Percentiles rank a stretch among this genome's conserved stretches.
phyloP scores from a whole-genome alignment of 1,140 invertebrate species.

The Cotesia chilonis region DNA sequence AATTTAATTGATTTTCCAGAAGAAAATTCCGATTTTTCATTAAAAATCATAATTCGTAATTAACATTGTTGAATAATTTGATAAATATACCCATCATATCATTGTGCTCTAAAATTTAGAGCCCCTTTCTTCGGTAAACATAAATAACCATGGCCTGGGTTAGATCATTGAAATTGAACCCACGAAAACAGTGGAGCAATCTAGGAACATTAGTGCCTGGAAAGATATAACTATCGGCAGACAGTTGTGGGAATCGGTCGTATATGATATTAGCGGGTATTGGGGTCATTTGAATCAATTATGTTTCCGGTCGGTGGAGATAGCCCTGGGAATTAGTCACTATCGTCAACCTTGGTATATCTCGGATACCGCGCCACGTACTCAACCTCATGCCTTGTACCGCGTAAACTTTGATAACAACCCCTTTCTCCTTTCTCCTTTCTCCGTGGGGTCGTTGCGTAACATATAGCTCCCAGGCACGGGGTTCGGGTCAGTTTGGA shows the following conservation, averaged over 20 bases:
- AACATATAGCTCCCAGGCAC: constrained; percentile 23
- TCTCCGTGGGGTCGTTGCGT: background rate
- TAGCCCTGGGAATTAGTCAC: constrained; percentile 39
- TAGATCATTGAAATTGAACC: background rate
- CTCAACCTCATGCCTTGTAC: background rate
- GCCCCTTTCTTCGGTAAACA: no score
- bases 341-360: constrained; percentile 31
- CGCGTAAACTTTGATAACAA: constrained; percentile 37
- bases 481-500: constrained; percentile 25
- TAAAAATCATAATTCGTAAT: no score
- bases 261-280: constrained; percentile 31
- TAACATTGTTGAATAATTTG: no score
- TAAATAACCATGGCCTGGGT: no score
- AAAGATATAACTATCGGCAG: constrained; percentile 20
- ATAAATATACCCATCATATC: no score
- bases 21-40: no score
- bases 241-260: constrained; percentile 23
- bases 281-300: constrained; percentile 43
- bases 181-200: background rate
- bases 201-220: background rate
- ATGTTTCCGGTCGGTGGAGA: constrained; percentile 37
- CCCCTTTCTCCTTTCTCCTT: constrained; percentile 17
- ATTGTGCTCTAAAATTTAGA: no score
- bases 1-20: no score
- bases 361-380: constrained; percentile 3